Evolutionary conservation across 2,113 vertebrate species (phyloP), one percentile per base, ranked within the genome.

Genomic region (Hippocampus guttulatus): DNA sequence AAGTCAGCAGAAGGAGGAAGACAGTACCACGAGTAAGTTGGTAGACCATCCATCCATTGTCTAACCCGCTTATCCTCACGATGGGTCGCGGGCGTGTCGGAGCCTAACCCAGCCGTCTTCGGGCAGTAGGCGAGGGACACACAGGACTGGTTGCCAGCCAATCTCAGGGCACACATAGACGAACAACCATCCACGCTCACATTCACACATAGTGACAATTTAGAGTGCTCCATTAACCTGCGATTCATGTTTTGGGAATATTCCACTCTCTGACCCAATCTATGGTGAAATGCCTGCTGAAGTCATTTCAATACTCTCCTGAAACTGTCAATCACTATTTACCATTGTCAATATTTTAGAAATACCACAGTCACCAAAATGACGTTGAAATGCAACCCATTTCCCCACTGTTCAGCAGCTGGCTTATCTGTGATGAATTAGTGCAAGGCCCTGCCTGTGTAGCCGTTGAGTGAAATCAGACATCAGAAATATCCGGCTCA

Each of bases 401-500:
- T 49, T 30, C 38, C 49, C 60, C 30, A 40, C 61, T 67, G 23
- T 81, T 75, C 23, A 71, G 52, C 72, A 60, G 27, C 16, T 68
- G 66, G 52, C 30, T 73, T 86, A 85, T 87, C 88, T 89, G 89
- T 75, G 75, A 85, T 43, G 57, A 69, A 81, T 87, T 83, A 81
- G 66, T 41, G 54, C 79, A 77, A 81, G 79, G 75, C 68, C 79
- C 33, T 38, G 33, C 33, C 54, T 75, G 43, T 68, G 67, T 75
- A 84, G 80, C 66, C 69, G 78, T 78, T 83, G 83, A 1, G 60
- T 87, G 81, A 90, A 91, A 80, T 89, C 82, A 88, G 87, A 89
- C 80, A 83, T 90, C 77, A 86, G 83, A 88, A 84, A 84, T 87
- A 78, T 87, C 75, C 81, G 78, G 81, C 83, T 80, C 63, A 81